Evolutionary conservation across 2,888 invertebrate genomes (phyloP), one percentile per base, ranked within the genome.

Genomic region (Axea sp.): DNA sequence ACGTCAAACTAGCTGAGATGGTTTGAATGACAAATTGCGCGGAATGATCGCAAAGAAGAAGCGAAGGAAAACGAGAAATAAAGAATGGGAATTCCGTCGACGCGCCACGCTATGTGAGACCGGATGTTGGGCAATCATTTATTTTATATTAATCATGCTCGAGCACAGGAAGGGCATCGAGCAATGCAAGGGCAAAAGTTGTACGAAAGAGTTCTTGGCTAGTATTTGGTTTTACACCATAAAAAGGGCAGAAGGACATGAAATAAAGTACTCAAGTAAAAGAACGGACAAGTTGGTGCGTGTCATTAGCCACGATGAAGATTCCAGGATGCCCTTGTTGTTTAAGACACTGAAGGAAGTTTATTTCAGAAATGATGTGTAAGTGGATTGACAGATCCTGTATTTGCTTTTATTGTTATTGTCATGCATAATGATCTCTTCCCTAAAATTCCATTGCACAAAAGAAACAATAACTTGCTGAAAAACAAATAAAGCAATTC

Each of bases 121-220:
- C 86, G 87, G 87, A 87, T 86, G 86, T 78, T 79, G 77, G 74
- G 83, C 82, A 86, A 86, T 86, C 84, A 85, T 86, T 87, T 84
- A 84, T 86, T 87, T 84, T 83, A 86, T 86, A 86, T 87, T 84
- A 86, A 86, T 87, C 84, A 84, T 81, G 78, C 79, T 78, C 76
- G 77, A 79, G 81, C 57, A 77, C 83, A 84, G 85, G 82, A 86
- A 84, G 82, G 80, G 75, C 71, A 75, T 51, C 71, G 57, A 71
- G 75, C 45, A 30, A 35, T 19, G 55, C 65, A 51, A 69, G 72
- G 67, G 76, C 75, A 57, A 69, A 65, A 74, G 71, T 59, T 60
- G 53, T 53, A 55, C 49, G 55, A 64, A 68, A 71, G 55, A 71
- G 53, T 65, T 59, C 73, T 69, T 39, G 65, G 28, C 24, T 47